A percentile compares a stretch with the other conserved stretches of the same genome.
These are phyloP conservation scores for Andrena cerasifolii DNA, from an alignment of 1,140 invertebrate species.

Conservation along the genomic window DNA sequence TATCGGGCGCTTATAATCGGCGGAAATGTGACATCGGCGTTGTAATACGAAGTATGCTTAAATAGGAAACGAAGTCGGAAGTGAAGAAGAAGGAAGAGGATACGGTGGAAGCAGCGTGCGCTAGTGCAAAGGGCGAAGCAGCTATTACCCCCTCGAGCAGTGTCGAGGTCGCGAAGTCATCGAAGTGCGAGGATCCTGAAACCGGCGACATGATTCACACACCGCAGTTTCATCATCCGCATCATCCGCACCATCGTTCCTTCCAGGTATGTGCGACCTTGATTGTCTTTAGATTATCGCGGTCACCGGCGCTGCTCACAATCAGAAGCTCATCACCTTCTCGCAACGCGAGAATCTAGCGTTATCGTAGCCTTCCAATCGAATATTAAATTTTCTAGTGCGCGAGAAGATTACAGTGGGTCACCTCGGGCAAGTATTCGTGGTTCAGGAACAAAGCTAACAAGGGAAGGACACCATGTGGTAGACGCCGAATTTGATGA, in stretches of 20 bases:
- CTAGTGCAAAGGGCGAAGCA: constrained; percentile 67
- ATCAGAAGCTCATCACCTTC: constrained; percentile 3
- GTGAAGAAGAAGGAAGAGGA: constrained; percentile 71
- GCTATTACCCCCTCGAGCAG: constrained; percentile 57
- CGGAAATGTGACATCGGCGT: neutral
- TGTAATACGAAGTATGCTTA: constrained; percentile 26
- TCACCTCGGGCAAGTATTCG: neutral
- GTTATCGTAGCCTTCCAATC: neutral
- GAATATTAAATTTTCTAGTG: neutral
- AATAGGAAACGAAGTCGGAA: constrained; percentile 70
- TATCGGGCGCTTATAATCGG: neutral
- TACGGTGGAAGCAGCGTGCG: constrained; percentile 63
- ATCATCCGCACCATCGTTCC: constrained; percentile 82
- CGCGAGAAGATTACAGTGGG: neutral
- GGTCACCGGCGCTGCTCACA: neutral
- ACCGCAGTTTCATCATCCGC: constrained; percentile 85
- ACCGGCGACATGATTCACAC: constrained; percentile 86
- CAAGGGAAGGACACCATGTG: too few species aligned
- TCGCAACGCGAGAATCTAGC: neutral
- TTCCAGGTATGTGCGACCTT: constrained; percentile 82
- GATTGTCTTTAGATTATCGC: constrained; percentile 17
- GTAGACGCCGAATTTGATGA: too few species aligned
- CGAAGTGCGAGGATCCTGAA: constrained; percentile 80
- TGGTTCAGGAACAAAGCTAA: too few species aligned
- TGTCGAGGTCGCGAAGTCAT: constrained; percentile 70